Conservation (phyloP, 2,797 vertebrate genomes). For the Hoplostethus atlanticus region DNA sequence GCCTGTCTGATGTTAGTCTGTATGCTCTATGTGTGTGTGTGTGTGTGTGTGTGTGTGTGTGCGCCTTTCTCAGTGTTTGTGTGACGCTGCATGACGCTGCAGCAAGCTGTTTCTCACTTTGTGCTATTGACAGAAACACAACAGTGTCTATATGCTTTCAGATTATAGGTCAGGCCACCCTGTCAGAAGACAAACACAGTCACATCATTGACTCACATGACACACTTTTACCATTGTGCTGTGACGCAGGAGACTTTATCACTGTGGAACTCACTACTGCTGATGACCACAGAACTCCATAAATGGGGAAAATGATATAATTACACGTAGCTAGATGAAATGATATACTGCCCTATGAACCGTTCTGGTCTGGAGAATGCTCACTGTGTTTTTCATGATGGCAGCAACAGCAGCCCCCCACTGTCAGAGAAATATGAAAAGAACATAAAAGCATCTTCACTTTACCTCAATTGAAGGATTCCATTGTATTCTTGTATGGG, state of each 20-base stretch:
- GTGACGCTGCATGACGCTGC: not conserved
- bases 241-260: constrained; percentile 10
- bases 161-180: constrained; percentile 39
- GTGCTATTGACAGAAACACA: constrained; percentile 44
- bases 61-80: not conserved
- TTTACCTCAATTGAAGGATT: too few species aligned
- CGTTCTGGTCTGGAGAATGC: not conserved
- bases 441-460: too few species aligned
- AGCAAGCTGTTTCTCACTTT: constrained; percentile 21
- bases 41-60: not conserved
- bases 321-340: not conserved
- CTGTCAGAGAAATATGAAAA: too few species aligned
- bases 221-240: constrained; percentile 4
- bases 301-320: not conserved
- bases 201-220: not conserved
- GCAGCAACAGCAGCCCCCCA: too few species aligned
- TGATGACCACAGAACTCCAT: not conserved
- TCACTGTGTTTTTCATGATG: not conserved
- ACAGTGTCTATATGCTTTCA: constrained; percentile 63
- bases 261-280: not conserved
- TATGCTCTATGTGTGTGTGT: constrained; percentile 12
- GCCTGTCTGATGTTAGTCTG: too few species aligned
- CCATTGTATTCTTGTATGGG: too few species aligned
- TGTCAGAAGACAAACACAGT: constrained; percentile 61
- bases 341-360: not conserved